Evolutionary conservation across 1,140 invertebrate species (phyloP).

Genomic region (Drosophila busckii): DNA sequence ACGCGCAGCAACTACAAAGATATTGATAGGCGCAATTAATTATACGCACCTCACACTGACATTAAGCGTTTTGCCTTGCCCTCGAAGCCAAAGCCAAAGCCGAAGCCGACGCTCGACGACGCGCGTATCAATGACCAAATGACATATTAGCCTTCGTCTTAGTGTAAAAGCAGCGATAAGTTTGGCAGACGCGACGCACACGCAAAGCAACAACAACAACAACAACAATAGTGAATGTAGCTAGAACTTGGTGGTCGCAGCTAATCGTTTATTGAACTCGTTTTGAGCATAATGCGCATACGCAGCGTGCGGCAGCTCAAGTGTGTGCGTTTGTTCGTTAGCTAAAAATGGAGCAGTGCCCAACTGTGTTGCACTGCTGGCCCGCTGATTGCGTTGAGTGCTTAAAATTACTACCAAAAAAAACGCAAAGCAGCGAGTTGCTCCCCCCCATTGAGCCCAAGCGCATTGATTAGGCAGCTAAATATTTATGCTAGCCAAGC

Average conservation of each 20-base stretch:
- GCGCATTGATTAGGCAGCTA: slow-evolving; percentile 50
- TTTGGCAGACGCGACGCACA: slow-evolving; percentile 70
- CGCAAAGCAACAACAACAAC: slow-evolving; percentile 25
- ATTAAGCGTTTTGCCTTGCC: slow-evolving; percentile 73
- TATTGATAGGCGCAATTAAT: slow-evolving; percentile 75
- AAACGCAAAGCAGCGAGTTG: not conserved
- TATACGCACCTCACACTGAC: slow-evolving; percentile 71
- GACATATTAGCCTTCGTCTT: slow-evolving; percentile 75
- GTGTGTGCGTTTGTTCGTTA: slow-evolving; percentile 25
- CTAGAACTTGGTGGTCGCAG: slow-evolving; percentile 48
- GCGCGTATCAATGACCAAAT: slow-evolving; percentile 72
- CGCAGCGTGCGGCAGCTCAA: slow-evolving; percentile 54
- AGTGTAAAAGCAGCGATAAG: slow-evolving; percentile 74
- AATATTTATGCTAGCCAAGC: slow-evolving; percentile 6
- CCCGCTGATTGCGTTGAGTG: slow-evolving; percentile 68
- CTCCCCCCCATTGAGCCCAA: slow-evolving; percentile 47
- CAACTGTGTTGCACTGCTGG: slow-evolving; percentile 60
- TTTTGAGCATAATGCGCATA: slow-evolving; percentile 63
- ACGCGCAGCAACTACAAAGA: slow-evolving; percentile 19
- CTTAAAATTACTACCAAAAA: slow-evolving; percentile 62
- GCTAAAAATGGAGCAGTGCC: slow-evolving; percentile 45
- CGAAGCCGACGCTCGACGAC: slow-evolving; percentile 30
- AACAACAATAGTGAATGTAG: slow-evolving; percentile 15
- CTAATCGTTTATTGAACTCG: slow-evolving; percentile 72
- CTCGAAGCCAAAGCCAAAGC: no score